Evolutionary conservation across 2,888 invertebrate species (phyloP), one percentile per base, ranked within the genome.

Genomic region (Pseudeuparius sepicola): DNA sequence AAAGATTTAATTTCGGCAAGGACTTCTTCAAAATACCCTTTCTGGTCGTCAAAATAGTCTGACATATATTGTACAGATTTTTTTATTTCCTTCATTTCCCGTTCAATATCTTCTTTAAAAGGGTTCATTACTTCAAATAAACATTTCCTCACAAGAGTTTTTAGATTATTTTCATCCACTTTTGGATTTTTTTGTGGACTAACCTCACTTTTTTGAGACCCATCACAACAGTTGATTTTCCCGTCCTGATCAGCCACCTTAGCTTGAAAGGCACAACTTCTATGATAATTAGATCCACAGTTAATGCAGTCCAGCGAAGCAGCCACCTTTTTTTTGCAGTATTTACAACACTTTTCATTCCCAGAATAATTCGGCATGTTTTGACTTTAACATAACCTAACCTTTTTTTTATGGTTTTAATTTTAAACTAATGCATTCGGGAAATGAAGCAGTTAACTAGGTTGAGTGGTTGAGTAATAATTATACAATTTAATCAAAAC

Each of bases 291-390:
- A 5, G 33, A 4, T 9, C n/a, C 4, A 14, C 27, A 34, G 9
- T 10, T 27, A 10, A 4, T 18, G 12, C 26, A 17, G 4, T 15
- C 12, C 18, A 34, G 3, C 15, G 17, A 20, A 13, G 20, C 23
- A 5, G 14, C n/a, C 11, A 34, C 34, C 20, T 27, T 27, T 26
- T 26, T 34, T n/a, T 34, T 25, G 15, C 34, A 27, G 18, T 34
- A 27, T 27, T 34, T 27, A 16, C 33, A 33, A 14, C 10, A 48
- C n/a, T n/a, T n/a, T n/a, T n/a, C n/a, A n/a, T n/a, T n/a, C n/a
- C n/a, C n/a, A n/a, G n/a, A n/a, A n/a, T n/a, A n/a, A n/a, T n/a
- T n/a, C n/a, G n/a, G n/a, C n/a, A n/a, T n/a, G n/a, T n/a, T n/a
- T n/a, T n/a, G n/a, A n/a, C n/a, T n/a, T n/a, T n/a, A n/a, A n/a